phyloP scores from a whole-genome alignment of 2,797 vertebrate species.

The Benthosema pterotum region DNA sequence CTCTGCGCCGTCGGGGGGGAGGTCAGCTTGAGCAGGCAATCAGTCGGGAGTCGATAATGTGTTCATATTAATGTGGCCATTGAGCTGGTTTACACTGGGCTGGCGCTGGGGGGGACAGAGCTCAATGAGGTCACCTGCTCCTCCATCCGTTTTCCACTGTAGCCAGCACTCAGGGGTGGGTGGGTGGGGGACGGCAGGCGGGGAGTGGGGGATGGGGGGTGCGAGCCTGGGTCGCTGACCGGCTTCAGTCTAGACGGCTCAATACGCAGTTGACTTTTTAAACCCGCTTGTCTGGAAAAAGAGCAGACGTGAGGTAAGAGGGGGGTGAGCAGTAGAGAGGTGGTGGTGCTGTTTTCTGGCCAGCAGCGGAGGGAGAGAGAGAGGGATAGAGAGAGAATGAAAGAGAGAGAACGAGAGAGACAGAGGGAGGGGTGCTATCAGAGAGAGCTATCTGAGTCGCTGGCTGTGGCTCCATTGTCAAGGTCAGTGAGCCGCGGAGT shows the following conservation, averaged over 20 bases:
- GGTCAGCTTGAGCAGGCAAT: constrained; percentile 21
- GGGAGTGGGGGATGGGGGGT: constrained; percentile 42
- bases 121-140: constrained; percentile 70
- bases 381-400: neutral
- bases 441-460: constrained; percentile 59
- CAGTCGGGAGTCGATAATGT: constrained; percentile 27
- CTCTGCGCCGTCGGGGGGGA: neutral
- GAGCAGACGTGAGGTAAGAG: constrained; percentile 76
- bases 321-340: constrained; percentile 59
- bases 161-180: constrained; percentile 64
- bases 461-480: constrained; percentile 70
- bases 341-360: constrained; percentile 59
- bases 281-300: constrained; percentile 80
- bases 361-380: constrained; percentile 23
- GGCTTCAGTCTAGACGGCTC: constrained; percentile 78
- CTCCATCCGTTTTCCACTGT: constrained; percentile 69
- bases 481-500: constrained; percentile 70
- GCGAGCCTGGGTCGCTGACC: constrained; percentile 57
- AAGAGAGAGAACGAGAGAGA: constrained; percentile 1
- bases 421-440: constrained; percentile 43
- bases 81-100: constrained; percentile 48
- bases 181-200: constrained; percentile 18
- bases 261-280: constrained; percentile 82
- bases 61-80: constrained; percentile 53
- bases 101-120: constrained; percentile 44